A percentile compares a stretch with the other conserved stretches of the same genome.
These are phyloP conservation scores for Caenorhabditis parvicauda DNA, from an alignment of 2,888 invertebrate species.

Conservation along the genomic window DNA sequence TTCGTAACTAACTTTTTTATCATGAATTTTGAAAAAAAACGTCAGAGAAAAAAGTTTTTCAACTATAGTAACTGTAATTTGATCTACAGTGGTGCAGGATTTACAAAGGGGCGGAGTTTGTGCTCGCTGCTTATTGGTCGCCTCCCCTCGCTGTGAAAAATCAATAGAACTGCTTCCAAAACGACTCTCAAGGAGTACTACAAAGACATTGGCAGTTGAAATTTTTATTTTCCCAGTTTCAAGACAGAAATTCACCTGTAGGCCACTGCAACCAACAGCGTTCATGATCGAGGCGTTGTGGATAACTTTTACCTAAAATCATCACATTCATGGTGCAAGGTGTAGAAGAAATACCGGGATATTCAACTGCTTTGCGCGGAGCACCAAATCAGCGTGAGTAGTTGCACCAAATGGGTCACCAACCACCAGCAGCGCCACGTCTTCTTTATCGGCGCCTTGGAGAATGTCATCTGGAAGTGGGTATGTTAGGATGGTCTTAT, in stretches of 20 bases:
- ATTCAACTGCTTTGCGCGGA: constrained; percentile 76
- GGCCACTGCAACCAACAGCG: constrained; percentile 90
- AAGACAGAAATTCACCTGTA: constrained; percentile 68
- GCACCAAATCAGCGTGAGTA: constrained; percentile 89
- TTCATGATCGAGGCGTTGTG: constrained; percentile 98
- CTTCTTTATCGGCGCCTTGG: constrained; percentile 72
- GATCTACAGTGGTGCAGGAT: no score
- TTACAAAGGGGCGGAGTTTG: no score
- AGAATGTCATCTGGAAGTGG: constrained; percentile 79
- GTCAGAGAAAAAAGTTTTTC: no score
- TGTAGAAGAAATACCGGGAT: constrained; percentile 19
- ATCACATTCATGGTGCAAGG: background rate
- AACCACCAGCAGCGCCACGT: constrained; percentile 86
- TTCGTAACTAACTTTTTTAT: no score
- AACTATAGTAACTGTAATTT: no score
- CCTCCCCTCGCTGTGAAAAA: no score
- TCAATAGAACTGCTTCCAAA: no score
- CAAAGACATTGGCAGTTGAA: no score
- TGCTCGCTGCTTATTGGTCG: no score
- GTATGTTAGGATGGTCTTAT: no score
- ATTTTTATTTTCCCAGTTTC: constrained; percentile 10
- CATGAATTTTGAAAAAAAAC: no score
- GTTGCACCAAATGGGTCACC: constrained; percentile 97
- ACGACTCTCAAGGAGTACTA: no score
- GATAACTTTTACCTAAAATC: constrained; percentile 73